Conservation (phyloP, 2,113 vertebrate genomes). For the Apeltes quadracus region DNA sequence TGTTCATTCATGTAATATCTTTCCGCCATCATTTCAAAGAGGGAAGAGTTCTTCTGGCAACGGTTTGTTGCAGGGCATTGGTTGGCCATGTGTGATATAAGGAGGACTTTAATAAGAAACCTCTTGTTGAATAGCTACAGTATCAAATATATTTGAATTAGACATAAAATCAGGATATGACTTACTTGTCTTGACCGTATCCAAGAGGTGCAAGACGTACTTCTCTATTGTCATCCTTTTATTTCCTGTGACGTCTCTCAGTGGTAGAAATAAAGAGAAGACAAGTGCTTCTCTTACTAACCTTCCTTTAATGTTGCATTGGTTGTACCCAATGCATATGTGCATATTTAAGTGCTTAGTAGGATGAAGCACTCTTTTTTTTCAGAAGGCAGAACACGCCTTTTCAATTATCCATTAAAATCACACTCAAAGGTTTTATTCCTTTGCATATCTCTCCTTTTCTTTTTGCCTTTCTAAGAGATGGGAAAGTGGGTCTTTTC, state of each 20-base stretch:
- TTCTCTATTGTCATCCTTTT: constrained; percentile 10
- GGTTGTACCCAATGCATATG: constrained; percentile 33
- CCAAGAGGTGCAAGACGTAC: constrained; percentile 11
- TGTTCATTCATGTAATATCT: constrained; percentile 31
- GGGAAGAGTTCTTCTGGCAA: constrained; percentile 11
- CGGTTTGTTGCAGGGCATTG: constrained; percentile 16
- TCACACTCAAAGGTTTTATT: constrained; percentile 52
- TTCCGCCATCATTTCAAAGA: constrained; percentile 1
- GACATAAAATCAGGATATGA: neutral
- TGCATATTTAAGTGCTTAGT: constrained; percentile 37
- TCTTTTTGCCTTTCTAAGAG: constrained; percentile 51
- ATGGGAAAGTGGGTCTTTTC: constrained; percentile 64
- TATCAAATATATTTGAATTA: neutral
- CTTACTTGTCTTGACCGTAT: neutral
- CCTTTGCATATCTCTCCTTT: constrained; percentile 40
- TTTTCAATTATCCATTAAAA: constrained; percentile 68
- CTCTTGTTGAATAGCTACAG: neutral
- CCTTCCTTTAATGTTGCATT: constrained; percentile 28
- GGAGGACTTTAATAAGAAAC: constrained; percentile 45
- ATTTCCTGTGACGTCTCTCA: constrained; percentile 21
- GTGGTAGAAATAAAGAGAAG: constrained; percentile 21
- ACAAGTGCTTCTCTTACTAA: constrained; percentile 32
- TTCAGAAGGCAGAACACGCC: constrained; percentile 27
- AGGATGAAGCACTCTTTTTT: constrained; percentile 33
- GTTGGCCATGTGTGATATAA: constrained; percentile 21